Base-by-base conservation (phyloP, 2,888 invertebrate species). In the Beris morrisii region DNA sequence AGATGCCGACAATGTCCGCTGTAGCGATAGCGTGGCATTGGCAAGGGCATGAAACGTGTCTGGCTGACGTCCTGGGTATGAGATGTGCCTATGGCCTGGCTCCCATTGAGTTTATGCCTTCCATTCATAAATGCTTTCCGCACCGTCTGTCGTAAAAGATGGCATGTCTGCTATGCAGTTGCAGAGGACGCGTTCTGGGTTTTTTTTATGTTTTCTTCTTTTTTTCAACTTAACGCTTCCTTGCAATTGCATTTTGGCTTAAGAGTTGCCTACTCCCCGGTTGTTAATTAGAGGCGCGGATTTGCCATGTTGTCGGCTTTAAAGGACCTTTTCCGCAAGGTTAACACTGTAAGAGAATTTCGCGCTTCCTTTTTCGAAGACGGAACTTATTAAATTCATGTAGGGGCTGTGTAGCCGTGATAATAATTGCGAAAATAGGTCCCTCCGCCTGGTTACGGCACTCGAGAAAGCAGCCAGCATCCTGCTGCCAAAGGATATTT, bases 261-360 rank as follows among this genome's bases (percentile, higher is more conserved):
- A 28, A 15, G 38, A 32, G 12, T 32, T 50, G 50, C 38, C 52
- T 46, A 50, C 38, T 50, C 52, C 15, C 38, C 48, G 38, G 61
- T 61, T 38, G 38, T 52, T 52, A 52, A 61, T 61, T 61, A 61
- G 52, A 15, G 32, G 43, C n/a, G 52, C 15, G 52, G 32, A 15
- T 15, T 52, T 61, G 38, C 9, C 15, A 38, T 32, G n/a, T 61
- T 50, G 50, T 52, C 32, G 38, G 4, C 5, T 52, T 22, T 52
- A 32, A 52, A 61, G 61, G 61, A 61, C 61, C 32, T 61, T 59
- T 61, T 61, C 61, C 61, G 61, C 61, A 61, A 61, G 61, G 61
- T 61, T 61, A 52, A 50, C 61, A 61, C 61, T 61, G 32, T 32
- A 61, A 52, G 13, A 50, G 43, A 28, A 50, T 38, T 61, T 43